Conservation (phyloP, 2,888 invertebrate species). For the Caenorhabditis plicata region DNA sequence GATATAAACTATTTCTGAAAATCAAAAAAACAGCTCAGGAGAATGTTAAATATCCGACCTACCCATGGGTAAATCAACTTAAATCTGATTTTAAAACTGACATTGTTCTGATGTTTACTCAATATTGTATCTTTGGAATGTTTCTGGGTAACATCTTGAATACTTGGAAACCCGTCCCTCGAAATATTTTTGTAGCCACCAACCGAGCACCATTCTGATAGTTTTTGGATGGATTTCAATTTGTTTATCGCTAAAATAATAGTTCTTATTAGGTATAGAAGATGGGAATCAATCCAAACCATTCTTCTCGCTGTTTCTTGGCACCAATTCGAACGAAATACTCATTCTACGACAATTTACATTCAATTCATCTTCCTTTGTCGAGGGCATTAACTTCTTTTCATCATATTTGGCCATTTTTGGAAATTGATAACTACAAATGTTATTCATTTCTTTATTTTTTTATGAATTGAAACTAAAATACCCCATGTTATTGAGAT, state of each 20-base stretch:
- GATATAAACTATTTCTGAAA: no score
- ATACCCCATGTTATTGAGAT: conserved; percentile 7
- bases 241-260: background rate
- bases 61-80: no score
- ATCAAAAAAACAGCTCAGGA: no score
- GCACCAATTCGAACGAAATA: conserved; percentile 7
- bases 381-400: conserved; percentile 1
- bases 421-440: conserved; percentile 9
- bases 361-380: conserved; percentile 2
- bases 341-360: conserved; percentile 15
- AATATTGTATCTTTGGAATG: conserved; percentile 4
- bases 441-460: no score
- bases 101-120: conserved; percentile 1
- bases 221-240: background rate
- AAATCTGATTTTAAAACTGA: no score
- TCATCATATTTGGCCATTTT: background rate
- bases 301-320: background rate
- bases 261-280: no score
- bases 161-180: background rate
- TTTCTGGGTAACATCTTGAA: background rate
- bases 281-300: no score
- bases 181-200: background rate
- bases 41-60: no score
- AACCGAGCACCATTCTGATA: no score
- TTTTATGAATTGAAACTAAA: no score